These are phyloP conservation scores for Epiblema foenella DNA, from an alignment of 2,888 invertebrate genomes.

Conservation along the genomic window DNA sequence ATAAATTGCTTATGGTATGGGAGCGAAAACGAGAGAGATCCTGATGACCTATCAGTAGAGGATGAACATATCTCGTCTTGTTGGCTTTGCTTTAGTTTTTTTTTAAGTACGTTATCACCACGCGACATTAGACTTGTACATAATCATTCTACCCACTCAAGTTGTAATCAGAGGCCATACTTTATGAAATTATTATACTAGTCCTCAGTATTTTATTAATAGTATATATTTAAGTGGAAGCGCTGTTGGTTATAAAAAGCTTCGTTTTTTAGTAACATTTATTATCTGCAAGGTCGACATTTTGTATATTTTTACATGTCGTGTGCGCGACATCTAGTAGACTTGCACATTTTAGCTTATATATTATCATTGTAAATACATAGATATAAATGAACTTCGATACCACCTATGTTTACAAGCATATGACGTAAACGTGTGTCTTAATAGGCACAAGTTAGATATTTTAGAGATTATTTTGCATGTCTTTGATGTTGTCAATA, in stretches of 20 bases:
- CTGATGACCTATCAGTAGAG: no score
- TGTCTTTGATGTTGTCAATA: constrained; percentile 16
- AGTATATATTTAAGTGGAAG: constrained; percentile 15
- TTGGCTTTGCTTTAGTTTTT: no score
- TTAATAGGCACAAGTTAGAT: constrained; percentile 46
- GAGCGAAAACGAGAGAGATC: no score
- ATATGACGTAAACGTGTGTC: constrained; percentile 44
- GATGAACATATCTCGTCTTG: no score
- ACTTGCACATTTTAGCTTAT: constrained; percentile 5
- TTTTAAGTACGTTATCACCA: neutral
- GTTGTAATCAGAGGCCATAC: constrained; percentile 70
- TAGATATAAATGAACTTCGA: constrained; percentile 22
- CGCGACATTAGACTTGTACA: constrained; percentile 1
- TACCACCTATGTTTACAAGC: constrained; percentile 50
- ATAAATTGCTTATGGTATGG: no score
- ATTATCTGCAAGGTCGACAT: neutral
- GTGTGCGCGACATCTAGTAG: constrained; percentile 20
- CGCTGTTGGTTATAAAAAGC: neutral
- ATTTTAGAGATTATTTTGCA: constrained; percentile 7
- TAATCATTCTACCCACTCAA: constrained; percentile 38
- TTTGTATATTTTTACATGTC: neutral
- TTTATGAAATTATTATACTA: constrained; percentile 64
- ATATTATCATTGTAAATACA: neutral
- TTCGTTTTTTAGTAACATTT: neutral
- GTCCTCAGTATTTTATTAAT: constrained; percentile 53